These are phyloP conservation scores for Cichladusa arquata DNA, from an alignment of 2,113 vertebrate species.

Conservation along the genomic window DNA sequence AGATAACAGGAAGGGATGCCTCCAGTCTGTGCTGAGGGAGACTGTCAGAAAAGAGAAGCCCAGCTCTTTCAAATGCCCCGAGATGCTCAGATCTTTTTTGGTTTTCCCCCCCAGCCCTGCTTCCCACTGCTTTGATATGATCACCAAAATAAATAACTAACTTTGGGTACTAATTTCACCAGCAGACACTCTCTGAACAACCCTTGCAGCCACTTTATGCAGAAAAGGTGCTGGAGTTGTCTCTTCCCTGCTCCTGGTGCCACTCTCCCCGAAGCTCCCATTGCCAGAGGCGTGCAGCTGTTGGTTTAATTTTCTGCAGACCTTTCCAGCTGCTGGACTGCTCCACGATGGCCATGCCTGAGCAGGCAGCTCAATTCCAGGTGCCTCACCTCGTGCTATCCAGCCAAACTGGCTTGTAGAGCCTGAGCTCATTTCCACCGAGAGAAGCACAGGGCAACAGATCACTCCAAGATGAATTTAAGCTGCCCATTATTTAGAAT, in stretches of 20 bases:
- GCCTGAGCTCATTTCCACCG: neutral
- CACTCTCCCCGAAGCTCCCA: neutral
- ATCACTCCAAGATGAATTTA: neutral
- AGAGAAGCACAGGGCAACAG: neutral
- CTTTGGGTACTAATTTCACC: neutral
- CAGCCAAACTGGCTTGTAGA: neutral
- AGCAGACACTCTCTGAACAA: neutral
- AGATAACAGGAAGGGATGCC: neutral
- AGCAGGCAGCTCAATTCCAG: neutral
- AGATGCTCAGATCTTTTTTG: neutral
- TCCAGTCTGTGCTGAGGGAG: neutral
- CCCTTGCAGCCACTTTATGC: neutral
- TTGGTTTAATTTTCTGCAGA: neutral
- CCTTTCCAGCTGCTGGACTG: neutral
- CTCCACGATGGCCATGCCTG: neutral
- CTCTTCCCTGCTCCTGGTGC: neutral
- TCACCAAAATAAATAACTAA: neutral
- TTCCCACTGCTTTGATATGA: neutral
- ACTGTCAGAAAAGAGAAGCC: neutral
- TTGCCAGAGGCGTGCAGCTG: neutral
- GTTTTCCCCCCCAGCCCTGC: rapidly evolving
- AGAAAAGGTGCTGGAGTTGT: neutral
- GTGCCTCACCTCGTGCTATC: neutral
- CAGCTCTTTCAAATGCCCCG: neutral
- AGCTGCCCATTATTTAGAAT: neutral